Base-by-base conservation (phyloP, 2,888 invertebrate genomes). In the Lottia scabra region DNA sequence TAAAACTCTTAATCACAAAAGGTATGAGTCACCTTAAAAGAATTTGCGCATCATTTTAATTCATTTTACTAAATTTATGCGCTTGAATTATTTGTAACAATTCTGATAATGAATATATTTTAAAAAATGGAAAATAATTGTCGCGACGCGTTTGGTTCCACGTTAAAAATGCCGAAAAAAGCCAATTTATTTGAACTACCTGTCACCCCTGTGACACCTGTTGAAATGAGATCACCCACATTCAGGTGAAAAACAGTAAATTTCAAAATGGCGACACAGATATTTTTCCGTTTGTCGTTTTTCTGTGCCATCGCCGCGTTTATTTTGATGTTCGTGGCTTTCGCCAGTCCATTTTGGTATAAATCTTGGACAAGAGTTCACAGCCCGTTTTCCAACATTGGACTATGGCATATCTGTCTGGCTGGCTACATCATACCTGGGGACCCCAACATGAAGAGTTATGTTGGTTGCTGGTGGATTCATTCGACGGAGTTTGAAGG, bases 381-480 rank as follows among this genome's bases (percentile, higher is more conserved):
- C 79, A 86, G 86, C 48, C 81, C 84, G 0, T 78, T 86, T 63
- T 82, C 82, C n/a, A 85, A 82, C 70, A 82, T 85, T 8, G 86
- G 86, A 3, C 74, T 86, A 44, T 86, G 86, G 86, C 83, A 85
- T 66, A 80, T 86, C 56, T 86, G 86, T 72, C 76, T 86, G 30
- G 81, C 83, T 13, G 86, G 86, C 10, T 86, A 80, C 74, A 81
- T 84, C 26, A 85, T 84, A 67, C 86, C 86, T 1, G 63, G 72
- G 16, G 86, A 86, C 45, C 85, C 85, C 0, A 75, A 72, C 2
- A 74, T 86, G 78, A 82, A 84, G 62, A 81, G 84, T 6, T 86
- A 85, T 67, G 86, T 86, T 0, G 86, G 86, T 1, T 86, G 86
- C 73, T 86, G 86, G 86, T 86, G 86, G 86, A 86, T 86, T 23